phyloP scores from a whole-genome alignment of 1,140 invertebrate species.

The Acromyrmex charruanus region DNA sequence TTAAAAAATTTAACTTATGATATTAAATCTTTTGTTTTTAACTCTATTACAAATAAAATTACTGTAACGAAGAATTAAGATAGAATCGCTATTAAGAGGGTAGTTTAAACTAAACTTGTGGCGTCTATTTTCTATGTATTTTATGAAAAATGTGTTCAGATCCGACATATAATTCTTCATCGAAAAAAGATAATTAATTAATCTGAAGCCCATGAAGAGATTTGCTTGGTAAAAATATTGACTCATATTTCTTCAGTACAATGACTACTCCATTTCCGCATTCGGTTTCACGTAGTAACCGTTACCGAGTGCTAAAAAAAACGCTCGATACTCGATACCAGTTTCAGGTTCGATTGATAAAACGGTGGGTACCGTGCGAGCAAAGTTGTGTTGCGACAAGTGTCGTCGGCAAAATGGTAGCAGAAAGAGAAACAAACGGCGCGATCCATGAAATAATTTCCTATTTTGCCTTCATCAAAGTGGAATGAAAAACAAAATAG shows the following conservation, averaged over 20 bases:
- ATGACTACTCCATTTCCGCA: constrained; percentile 21
- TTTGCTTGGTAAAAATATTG: constrained; percentile 1
- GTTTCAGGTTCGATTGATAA: constrained; percentile 27
- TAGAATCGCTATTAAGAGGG: background rate
- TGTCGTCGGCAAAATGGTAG: constrained; percentile 21
- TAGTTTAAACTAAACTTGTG: background rate
- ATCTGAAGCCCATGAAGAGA: background rate
- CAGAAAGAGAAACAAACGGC: constrained; percentile 39
- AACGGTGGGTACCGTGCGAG: background rate
- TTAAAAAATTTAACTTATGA: background rate
- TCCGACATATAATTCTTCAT: background rate
- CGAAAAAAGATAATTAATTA: background rate
- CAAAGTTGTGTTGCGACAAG: constrained; percentile 33
- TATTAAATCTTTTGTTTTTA: background rate
- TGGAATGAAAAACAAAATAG: constrained; percentile 15
- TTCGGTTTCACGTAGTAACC: constrained; percentile 1
- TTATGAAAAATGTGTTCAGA: background rate
- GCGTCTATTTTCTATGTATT: background rate
- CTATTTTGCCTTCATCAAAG: constrained; percentile 6
- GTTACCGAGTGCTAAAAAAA: constrained; percentile 41
- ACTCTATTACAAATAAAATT: background rate
- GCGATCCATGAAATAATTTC: constrained; percentile 44
- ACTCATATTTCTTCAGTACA: background rate
- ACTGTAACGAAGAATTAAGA: too few species aligned
- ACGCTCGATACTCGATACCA: constrained; percentile 27